phyloP scores from a whole-genome alignment of 2,888 invertebrate species.

The Meganola albula region DNA sequence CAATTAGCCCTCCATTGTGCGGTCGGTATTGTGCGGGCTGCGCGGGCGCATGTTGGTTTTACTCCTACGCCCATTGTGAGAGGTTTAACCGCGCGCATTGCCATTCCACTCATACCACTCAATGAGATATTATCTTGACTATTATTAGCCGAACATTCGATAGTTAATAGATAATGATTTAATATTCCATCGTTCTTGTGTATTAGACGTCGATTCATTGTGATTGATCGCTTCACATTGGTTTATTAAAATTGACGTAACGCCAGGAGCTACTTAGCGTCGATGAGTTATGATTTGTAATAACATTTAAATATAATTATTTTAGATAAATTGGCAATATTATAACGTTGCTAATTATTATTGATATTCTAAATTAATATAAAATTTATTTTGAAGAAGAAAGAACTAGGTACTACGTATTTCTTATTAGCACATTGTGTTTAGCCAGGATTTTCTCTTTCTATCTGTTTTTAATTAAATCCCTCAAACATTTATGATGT shows the following conservation, averaged over 20 bases:
- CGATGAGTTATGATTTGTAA: constrained; percentile 9
- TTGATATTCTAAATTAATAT: too few species aligned
- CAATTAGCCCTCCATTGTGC: constrained; percentile 70
- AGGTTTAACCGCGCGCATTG: constrained; percentile 51
- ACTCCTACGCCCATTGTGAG: constrained; percentile 72
- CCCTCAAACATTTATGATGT: too few species aligned
- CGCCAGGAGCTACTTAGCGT: constrained; percentile 35
- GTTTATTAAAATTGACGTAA: constrained; percentile 39
- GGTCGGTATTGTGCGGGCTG: constrained; percentile 45
- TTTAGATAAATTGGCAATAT: constrained; percentile 2
- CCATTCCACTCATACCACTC: constrained; percentile 49
- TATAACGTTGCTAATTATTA: too few species aligned
- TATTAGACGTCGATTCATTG: constrained; percentile 43
- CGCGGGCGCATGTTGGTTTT: constrained; percentile 63
- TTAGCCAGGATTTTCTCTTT: too few species aligned
- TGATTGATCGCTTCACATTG: constrained; percentile 55
- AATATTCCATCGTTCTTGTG: constrained; percentile 38
- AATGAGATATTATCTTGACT: constrained; percentile 63
- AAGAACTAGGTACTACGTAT: too few species aligned
- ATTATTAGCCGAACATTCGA: constrained; percentile 55
- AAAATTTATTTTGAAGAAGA: too few species aligned
- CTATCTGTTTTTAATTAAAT: too few species aligned
- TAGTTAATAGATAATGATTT: constrained; percentile 57
- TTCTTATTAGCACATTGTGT: too few species aligned
- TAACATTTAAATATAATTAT: neutral